Evolutionary conservation across 2,113 vertebrate species (phyloP).

Genomic region (Stigmatopora argus): DNA sequence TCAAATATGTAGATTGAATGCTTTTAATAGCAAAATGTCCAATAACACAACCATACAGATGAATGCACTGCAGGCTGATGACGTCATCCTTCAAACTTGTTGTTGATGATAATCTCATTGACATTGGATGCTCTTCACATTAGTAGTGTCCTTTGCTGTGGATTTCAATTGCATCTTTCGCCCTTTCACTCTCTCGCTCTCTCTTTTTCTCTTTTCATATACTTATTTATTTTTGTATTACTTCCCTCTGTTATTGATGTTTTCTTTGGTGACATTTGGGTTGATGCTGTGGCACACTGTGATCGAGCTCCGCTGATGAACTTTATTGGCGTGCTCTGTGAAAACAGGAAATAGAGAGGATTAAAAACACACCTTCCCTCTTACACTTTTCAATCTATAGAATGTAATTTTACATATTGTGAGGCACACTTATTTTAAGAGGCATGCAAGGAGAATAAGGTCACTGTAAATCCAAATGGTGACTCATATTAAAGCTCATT

Average conservation of each 20-base stretch:
- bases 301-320: constrained; percentile 70
- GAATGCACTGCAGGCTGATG: constrained; percentile 12
- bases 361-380: background rate
- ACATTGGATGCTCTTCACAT: constrained; percentile 6
- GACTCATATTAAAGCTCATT: background rate
- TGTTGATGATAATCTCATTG: background rate
- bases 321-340: constrained; percentile 78
- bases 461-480: background rate
- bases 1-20: background rate
- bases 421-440: background rate
- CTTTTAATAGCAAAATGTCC: constrained; percentile 2
- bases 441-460: background rate
- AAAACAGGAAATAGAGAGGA: constrained; percentile 24
- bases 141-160: constrained; percentile 23
- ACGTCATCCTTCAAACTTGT: background rate
- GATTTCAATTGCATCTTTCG: background rate
- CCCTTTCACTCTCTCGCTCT: too few species aligned
- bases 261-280: constrained; percentile 78
- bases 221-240: constrained; percentile 52
- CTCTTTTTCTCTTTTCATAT: too few species aligned
- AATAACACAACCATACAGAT: constrained; percentile 7
- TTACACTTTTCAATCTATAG: too few species aligned
- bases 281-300: constrained; percentile 68
- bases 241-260: constrained; percentile 77
- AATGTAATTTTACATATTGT: background rate